These are phyloP conservation scores for Endomychus coccineus DNA, from an alignment of 2,888 invertebrate genomes.

Conservation along the genomic window DNA sequence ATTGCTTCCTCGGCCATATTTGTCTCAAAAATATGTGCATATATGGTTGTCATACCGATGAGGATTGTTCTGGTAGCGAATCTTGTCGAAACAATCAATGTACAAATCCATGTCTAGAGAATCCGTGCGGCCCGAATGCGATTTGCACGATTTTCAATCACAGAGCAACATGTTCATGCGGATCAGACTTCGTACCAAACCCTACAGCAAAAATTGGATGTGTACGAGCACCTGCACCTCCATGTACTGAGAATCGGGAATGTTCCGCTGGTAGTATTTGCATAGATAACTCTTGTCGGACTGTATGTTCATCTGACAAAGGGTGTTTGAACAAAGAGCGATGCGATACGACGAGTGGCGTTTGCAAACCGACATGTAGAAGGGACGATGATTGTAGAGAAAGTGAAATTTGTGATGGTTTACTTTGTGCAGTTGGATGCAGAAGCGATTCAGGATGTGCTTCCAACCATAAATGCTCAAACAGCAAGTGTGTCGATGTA, in stretches of 20 bases:
- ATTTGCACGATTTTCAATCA: slow-evolving; percentile 73
- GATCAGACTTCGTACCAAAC: slow-evolving; percentile 72
- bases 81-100: slow-evolving; percentile 76
- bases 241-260: slow-evolving; percentile 71
- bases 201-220: slow-evolving; percentile 85
- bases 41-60: slow-evolving; percentile 78
- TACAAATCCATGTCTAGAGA: slow-evolving; percentile 65
- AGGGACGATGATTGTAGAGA: slow-evolving; percentile 80
- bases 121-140: slow-evolving; percentile 81
- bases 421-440: slow-evolving; percentile 74
- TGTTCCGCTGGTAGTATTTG: slow-evolving; percentile 67
- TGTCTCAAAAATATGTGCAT: slow-evolving; percentile 80
- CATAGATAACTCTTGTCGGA: slow-evolving; percentile 65
- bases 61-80: slow-evolving; percentile 79
- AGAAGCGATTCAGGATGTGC: slow-evolving; percentile 73
- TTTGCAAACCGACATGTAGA: slow-evolving; percentile 77
- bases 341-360: slow-evolving; percentile 59
- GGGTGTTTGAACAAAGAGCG: slow-evolving; percentile 79
- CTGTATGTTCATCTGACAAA: slow-evolving; percentile 66
- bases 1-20: slow-evolving; percentile 87
- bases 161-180: slow-evolving; percentile 74
- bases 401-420: slow-evolving; percentile 78
- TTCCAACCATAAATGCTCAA: slow-evolving; percentile 61
- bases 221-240: slow-evolving; percentile 66
- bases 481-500: slow-evolving; percentile 71